phyloP scores from a whole-genome alignment of 2,797 vertebrate genomes.

The Coreius guichenoti region DNA sequence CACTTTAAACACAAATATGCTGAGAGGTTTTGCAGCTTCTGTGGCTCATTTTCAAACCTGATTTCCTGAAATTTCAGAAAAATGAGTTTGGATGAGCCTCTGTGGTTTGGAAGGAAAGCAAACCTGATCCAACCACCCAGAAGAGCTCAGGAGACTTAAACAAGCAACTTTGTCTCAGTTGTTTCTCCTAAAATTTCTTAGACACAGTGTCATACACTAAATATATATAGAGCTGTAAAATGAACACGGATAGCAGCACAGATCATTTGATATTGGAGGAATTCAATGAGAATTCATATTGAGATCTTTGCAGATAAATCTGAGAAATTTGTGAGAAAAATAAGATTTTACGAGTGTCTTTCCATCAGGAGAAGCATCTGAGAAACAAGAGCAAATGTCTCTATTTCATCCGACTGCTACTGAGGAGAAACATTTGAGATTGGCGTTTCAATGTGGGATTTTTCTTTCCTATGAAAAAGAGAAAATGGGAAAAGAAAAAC shows the following conservation, averaged over 20 bases:
- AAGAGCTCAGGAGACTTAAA: constrained; percentile 13
- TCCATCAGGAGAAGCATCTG: neutral
- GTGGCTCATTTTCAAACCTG: constrained; percentile 19
- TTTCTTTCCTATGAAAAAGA: neutral
- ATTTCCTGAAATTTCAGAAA: constrained; percentile 20
- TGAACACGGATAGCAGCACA: neutral
- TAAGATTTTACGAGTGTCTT: neutral
- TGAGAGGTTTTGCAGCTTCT: neutral
- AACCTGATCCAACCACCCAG: neutral
- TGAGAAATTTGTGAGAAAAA: neutral
- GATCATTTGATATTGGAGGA: neutral
- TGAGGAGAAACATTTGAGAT: neutral
- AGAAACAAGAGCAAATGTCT: neutral
- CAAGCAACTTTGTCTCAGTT: neutral
- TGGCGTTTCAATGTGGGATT: neutral
- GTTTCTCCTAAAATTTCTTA: neutral
- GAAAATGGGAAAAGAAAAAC: constrained; percentile 47
- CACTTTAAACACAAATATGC: constrained; percentile 31
- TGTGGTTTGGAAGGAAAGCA: neutral
- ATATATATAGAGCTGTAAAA: neutral
- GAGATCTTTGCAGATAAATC: neutral
- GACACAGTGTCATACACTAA: neutral
- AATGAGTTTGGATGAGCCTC: constrained; percentile 12
- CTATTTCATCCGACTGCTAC: neutral
- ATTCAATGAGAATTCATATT: neutral